These are phyloP conservation scores for Rhegmatorhina hoffmannsi DNA, from an alignment of 2,113 vertebrate genomes.

Conservation along the genomic window DNA sequence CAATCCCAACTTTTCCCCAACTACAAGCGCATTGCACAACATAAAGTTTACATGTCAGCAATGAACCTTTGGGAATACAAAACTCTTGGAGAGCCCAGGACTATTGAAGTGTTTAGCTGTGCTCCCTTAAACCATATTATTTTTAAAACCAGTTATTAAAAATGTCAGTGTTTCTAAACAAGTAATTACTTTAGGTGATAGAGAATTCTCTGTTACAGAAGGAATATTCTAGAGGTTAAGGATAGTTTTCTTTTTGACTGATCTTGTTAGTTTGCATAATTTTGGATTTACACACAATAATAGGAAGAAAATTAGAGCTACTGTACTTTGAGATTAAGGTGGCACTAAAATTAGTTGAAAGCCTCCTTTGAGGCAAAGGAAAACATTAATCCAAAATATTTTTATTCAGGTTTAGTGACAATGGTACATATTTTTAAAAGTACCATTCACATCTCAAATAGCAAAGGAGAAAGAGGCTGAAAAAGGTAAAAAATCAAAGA, in stretches of 20 bases:
- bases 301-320: conserved; percentile 9
- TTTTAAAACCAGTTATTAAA: neutral
- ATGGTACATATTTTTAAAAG: conserved; percentile 23
- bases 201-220: neutral
- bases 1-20: neutral
- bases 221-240: neutral
- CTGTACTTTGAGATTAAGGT: conserved; percentile 42
- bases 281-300: conserved; percentile 51
- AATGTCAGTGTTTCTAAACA: neutral
- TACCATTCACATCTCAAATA: neutral
- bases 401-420: conserved; percentile 41
- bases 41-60: neutral
- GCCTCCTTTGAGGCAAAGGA: conserved; percentile 49
- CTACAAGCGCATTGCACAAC: neutral
- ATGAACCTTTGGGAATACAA: neutral
- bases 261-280: conserved; percentile 37
- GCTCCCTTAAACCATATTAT: neutral
- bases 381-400: conserved; percentile 61
- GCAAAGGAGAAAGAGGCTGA: neutral
- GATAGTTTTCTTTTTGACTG: neutral
- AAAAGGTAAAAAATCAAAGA: neutral
- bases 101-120: neutral
- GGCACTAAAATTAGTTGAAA: conserved; percentile 47
- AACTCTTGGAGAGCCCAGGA: neutral
- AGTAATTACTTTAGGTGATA: neutral